Conservation (phyloP, 2,888 invertebrate species). For the Plagodis pulveraria region DNA sequence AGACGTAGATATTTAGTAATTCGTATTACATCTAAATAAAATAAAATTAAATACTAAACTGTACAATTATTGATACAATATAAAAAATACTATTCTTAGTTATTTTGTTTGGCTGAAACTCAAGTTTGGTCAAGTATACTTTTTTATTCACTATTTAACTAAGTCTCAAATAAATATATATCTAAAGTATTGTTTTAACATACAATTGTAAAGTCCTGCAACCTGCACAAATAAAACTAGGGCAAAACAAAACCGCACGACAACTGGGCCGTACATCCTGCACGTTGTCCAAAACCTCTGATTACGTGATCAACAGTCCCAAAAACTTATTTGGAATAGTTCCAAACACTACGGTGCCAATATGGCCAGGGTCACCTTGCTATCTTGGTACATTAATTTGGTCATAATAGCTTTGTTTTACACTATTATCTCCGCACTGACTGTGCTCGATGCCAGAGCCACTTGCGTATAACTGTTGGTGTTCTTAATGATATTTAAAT, state of each 20-base stretch:
- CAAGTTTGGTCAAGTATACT: too few relatives aligned
- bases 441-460: background rate
- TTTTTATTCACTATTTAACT: too few relatives aligned
- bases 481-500: too few relatives aligned
- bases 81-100: too few relatives aligned
- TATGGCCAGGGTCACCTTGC: slow-evolving; percentile 34
- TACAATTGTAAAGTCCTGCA: too few relatives aligned
- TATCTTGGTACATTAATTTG: slow-evolving; percentile 35
- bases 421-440: slow-evolving; percentile 8
- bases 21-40: too few relatives aligned
- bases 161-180: too few relatives aligned
- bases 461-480: background rate
- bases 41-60: too few relatives aligned
- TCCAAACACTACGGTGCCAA: slow-evolving; percentile 31
- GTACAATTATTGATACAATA: too few relatives aligned
- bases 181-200: too few relatives aligned
- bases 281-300: slow-evolving; percentile 29
- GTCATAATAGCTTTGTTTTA: slow-evolving; percentile 31
- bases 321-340: slow-evolving; percentile 35
- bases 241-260: slow-evolving; percentile 33
- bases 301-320: slow-evolving; percentile 40
- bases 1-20: too few relatives aligned
- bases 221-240: slow-evolving; percentile 9
- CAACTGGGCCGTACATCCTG: slow-evolving; percentile 28
- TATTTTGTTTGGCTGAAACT: too few relatives aligned